These are phyloP conservation scores for Monomorium pharaonis DNA, from an alignment of 1,140 invertebrate species.

Conservation along the genomic window DNA sequence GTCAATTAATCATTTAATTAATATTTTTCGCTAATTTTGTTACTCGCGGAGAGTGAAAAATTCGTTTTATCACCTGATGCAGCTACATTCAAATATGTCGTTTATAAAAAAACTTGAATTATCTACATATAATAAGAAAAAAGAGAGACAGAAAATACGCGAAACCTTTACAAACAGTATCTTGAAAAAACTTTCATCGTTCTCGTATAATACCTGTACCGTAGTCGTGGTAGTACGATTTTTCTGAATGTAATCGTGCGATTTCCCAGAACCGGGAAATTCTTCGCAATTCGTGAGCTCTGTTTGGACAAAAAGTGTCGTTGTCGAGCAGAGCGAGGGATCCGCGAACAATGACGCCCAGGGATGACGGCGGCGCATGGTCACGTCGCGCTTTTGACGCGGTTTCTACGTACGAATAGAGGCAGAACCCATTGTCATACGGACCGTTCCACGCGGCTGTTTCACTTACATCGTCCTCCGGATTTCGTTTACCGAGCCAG, in stretches of 20 bases:
- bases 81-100: not conserved
- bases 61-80: not conserved
- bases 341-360: constrained; percentile 14
- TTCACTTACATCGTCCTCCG: constrained; percentile 41
- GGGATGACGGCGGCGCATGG: not conserved
- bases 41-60: not conserved
- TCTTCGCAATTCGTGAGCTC: not conserved
- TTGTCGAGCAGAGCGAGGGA: not conserved
- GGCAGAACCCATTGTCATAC: constrained; percentile 25
- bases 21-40: constrained; percentile 1
- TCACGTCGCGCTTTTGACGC: constrained; percentile 21
- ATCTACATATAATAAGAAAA: not conserved
- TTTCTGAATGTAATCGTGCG: no score
- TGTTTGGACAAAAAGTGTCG: constrained; percentile 24
- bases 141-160: not conserved
- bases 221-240: not conserved
- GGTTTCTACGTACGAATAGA: constrained; percentile 15
- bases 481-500: constrained; percentile 29
- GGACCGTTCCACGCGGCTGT: constrained; percentile 16
- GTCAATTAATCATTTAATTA: not conserved
- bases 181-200: not conserved
- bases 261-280: not conserved
- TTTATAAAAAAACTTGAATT: not conserved
- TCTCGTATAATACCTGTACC: not conserved
- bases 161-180: not conserved